A percentile compares a stretch with the other conserved stretches of the same genome.
These are phyloP conservation scores for Anthopleura sola DNA, from an alignment of 64 coral and sea anemone species.

Conservation along the genomic window DNA sequence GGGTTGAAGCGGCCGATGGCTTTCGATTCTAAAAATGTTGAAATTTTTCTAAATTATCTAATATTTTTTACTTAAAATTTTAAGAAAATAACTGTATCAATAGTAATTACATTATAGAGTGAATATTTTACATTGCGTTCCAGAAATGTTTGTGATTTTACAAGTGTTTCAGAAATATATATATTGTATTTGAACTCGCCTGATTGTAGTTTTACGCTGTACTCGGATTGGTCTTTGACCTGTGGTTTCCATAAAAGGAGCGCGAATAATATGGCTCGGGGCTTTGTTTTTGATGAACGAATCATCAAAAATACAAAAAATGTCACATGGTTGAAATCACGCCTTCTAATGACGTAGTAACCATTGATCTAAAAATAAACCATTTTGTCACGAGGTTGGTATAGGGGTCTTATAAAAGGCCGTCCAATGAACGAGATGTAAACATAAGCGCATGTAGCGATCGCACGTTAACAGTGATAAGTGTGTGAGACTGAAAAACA, in stretches of 20 bases:
- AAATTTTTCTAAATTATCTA: not conserved
- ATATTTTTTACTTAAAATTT: too few species aligned
- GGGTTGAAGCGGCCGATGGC: too few species aligned
- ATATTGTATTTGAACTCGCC: not conserved
- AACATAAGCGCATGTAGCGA: not conserved
- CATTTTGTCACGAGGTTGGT: not conserved
- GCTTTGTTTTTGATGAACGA: not conserved
- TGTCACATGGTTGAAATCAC: not conserved
- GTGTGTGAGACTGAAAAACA: not conserved
- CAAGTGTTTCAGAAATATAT: not conserved
- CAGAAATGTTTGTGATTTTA: not conserved
- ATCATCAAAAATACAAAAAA: not conserved
- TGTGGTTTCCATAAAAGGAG: not conserved
- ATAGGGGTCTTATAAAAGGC: not conserved
- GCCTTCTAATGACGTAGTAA: not conserved
- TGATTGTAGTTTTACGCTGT: not conserved
- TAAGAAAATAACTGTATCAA: too few species aligned
- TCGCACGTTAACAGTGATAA: not conserved
- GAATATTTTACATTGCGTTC: not conserved
- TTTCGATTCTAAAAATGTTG: too few species aligned
- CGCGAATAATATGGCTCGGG: not conserved
- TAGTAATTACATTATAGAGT: not conserved
- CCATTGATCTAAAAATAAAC: not conserved
- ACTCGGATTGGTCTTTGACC: not conserved
- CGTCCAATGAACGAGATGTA: not conserved